Evolutionary conservation across 2,113 vertebrate species (phyloP).

Genomic region (Ceyx cyanopectus): DNA sequence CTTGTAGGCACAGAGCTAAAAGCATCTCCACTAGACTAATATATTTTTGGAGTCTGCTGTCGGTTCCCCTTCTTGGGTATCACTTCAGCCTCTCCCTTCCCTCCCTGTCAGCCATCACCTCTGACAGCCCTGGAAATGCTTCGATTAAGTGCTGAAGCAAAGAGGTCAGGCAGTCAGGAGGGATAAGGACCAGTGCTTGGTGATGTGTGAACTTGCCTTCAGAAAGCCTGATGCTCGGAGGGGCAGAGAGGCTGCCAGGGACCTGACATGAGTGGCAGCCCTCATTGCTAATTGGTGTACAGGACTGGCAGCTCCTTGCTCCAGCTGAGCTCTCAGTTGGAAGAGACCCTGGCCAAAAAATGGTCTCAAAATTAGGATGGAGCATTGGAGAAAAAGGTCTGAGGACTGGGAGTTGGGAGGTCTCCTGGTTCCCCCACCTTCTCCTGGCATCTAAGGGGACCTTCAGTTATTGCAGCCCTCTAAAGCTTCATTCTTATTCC

Average conservation of each 20-base stretch:
- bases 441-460: background rate
- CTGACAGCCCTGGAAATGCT: background rate
- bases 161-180: background rate
- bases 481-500: background rate
- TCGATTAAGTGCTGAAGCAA: background rate
- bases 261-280: background rate
- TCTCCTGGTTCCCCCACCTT: background rate
- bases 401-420: background rate
- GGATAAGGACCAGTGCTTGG: background rate
- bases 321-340: background rate
- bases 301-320: background rate
- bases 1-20: background rate
- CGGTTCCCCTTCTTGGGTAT: background rate
- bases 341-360: background rate
- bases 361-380: accelerated
- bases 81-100: background rate
- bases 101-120: background rate
- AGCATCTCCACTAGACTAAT: background rate
- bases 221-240: background rate
- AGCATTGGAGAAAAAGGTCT: accelerated
- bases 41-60: background rate
- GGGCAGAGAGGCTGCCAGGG: background rate
- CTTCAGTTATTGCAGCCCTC: background rate
- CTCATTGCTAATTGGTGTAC: background rate
- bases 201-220: conserved; percentile 7